Base-by-base conservation (phyloP, 2,797 vertebrate species). In the Poecilia picta region DNA sequence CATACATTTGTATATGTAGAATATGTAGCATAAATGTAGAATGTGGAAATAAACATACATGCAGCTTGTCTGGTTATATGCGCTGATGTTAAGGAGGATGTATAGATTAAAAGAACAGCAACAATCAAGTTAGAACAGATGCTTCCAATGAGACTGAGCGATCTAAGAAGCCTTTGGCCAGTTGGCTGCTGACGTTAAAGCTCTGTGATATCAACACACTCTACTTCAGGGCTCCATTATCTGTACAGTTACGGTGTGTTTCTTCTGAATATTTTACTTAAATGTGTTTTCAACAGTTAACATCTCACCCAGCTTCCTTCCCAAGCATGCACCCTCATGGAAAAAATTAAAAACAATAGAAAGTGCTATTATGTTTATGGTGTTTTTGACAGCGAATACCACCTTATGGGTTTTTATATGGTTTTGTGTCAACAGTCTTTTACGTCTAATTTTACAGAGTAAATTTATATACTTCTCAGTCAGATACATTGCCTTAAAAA, bases 131-230 rank as follows among this genome's bases (percentile, higher is more conserved):
- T 80, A 71, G 70, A 79, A 83, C 82, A 89, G 80, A 91, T 87
- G 78, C 81, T 85, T 49, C 88, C 88, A 85, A 83, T 87, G 80
- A 91, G 83, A 87, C 25, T 55, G 47, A 75, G 64, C 79, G 57
- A 79, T 84, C 75, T 75, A 77, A 71, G 51, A 72, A 91, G 85
- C 82, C 81, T 79, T 55, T 49, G 85, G 25, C 53, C 53, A 57
- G 82, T 89, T 90, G 88, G 75, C 89, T 90, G 84, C 83, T 78
- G 82, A 89, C 88, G 88, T 86, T 81, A 73, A 90, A 87, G 81
- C 73, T 81, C 81, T 89, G 80, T 75, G 72, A 87, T 39, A 74
- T 57, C 57, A 75, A 78, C 78, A 87, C 79, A 84, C 81, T 79
- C 28, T 47, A 86, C 88, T 89, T 85, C 76, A 74, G 87, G 88